Conservation (phyloP, 2,113 vertebrate genomes). For the Chelonoidis abingdonii region DNA sequence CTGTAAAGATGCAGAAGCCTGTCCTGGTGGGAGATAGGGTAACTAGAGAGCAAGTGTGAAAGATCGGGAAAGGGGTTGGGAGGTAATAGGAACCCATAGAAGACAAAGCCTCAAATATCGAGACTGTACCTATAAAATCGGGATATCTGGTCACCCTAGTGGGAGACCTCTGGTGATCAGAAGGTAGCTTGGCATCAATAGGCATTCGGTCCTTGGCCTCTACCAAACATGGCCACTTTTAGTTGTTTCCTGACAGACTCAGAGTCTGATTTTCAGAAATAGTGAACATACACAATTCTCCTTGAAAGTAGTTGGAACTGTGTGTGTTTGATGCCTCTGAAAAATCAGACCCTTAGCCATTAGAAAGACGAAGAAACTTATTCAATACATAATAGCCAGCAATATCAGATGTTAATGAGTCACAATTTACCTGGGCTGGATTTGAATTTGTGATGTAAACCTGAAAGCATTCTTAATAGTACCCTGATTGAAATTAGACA, state of each 20-base stretch:
- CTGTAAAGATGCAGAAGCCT: too few relatives aligned
- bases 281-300: rapidly evolving
- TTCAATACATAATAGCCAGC: neutral
- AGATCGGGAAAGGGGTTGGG: too few relatives aligned
- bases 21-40: too few relatives aligned
- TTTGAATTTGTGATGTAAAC: neutral
- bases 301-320: neutral
- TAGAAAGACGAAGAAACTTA: neutral
- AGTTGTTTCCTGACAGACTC: neutral
- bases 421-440: neutral
- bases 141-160: too few relatives aligned
- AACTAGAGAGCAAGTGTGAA: too few relatives aligned
- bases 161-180: neutral
- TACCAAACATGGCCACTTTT: neutral
- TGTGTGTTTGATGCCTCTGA: neutral
- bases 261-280: neutral
- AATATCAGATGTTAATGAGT: neutral
- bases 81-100: too few relatives aligned
- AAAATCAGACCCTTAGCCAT: neutral
- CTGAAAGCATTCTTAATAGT: neutral
- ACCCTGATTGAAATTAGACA: neutral
- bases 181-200: neutral
- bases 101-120: too few relatives aligned
- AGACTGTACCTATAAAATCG: too few relatives aligned
- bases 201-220: neutral